Evolutionary conservation across 2,888 invertebrate species (phyloP).

Genomic region (Petrophora chlorosata): DNA sequence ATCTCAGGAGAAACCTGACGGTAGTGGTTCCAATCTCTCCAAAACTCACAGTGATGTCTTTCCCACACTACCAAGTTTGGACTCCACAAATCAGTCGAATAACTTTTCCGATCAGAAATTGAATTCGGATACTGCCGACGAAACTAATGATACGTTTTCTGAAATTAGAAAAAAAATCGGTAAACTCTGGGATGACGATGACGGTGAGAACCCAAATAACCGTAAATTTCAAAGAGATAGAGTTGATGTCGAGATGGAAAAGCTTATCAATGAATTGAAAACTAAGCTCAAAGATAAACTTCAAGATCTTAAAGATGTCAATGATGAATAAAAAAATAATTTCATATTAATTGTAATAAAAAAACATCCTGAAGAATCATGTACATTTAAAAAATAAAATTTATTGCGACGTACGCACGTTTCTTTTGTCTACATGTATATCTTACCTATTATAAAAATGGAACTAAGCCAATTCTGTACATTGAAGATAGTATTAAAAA

Average conservation of each 20-base stretch:
- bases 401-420: no score
- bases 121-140: background rate
- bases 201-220: constrained; percentile 9
- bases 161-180: constrained; percentile 31
- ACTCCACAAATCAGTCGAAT: constrained; percentile 3
- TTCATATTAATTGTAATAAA: no score
- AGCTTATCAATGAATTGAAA: constrained; percentile 9
- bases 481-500: no score
- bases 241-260: constrained; percentile 14
- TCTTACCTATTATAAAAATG: no score
- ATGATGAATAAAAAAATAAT: no score
- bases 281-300: no score
- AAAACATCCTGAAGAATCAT: no score
- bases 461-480: no score
- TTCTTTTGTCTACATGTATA: no score
- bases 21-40: background rate
- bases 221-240: constrained; percentile 1
- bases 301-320: no score
- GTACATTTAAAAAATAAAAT: no score
- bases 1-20: background rate
- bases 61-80: constrained; percentile 19
- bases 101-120: constrained; percentile 12
- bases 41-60: constrained; percentile 10
- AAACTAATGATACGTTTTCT: constrained; percentile 15
- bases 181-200: constrained; percentile 28